Conservation (phyloP, 2,797 vertebrate genomes). For the Kryptopterus vitreolus region DNA sequence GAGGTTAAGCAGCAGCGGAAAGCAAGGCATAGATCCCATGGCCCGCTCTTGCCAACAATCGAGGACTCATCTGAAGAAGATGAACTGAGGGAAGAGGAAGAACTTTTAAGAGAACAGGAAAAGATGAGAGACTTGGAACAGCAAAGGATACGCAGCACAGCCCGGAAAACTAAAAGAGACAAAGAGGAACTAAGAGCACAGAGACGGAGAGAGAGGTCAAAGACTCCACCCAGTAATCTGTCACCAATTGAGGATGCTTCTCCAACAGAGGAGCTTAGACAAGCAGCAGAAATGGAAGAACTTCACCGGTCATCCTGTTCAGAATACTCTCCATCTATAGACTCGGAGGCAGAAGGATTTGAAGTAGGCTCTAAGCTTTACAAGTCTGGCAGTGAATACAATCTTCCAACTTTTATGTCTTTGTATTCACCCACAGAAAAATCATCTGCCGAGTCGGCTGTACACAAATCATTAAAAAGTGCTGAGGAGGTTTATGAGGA, state of each 20-base stretch:
- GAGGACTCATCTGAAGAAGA: constrained; percentile 99
- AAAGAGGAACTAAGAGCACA: constrained; percentile 98
- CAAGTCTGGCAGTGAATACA: constrained; percentile 96
- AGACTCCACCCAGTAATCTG: constrained; percentile 97
- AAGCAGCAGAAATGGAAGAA: constrained; percentile 99
- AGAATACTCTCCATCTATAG: constrained; percentile 95
- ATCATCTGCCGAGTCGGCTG: constrained; percentile 64
- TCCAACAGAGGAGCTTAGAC: constrained; percentile 95
- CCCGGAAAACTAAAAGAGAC: constrained; percentile 94
- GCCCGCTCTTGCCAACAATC: constrained; percentile 94
- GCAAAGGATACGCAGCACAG: constrained; percentile 96
- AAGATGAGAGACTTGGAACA: constrained; percentile 98
- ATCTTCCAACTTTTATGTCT: constrained; percentile 96
- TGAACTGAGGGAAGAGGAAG: constrained; percentile 96
- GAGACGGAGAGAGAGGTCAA: constrained; percentile 94
- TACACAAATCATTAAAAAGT: constrained; percentile 92
- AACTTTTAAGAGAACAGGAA: constrained; percentile 95
- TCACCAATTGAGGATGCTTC: constrained; percentile 98
- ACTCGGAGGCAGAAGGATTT: constrained; percentile 94
- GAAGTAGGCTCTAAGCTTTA: constrained; percentile 90
- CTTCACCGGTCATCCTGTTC: constrained; percentile 98
- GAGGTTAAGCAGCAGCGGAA: constrained; percentile 99
- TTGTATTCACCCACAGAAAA: constrained; percentile 95
- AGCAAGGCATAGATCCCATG: constrained; percentile 94
- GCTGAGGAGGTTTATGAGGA: constrained; percentile 98